phyloP scores from a whole-genome alignment of 2,113 vertebrate genomes.

The Paratilapia polleni region DNA sequence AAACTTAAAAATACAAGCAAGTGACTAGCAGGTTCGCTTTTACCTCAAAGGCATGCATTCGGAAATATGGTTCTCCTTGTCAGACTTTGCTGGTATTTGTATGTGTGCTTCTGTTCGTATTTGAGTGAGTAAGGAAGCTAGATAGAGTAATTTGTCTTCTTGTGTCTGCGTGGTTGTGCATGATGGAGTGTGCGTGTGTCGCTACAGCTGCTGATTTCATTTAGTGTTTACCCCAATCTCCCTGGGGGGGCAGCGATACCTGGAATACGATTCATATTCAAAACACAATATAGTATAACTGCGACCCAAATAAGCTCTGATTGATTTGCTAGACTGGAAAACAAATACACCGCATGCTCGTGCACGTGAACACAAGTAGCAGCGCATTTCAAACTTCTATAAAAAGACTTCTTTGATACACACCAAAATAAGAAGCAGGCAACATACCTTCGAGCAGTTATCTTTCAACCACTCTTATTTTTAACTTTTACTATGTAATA shows the following conservation, averaged over 20 bases:
- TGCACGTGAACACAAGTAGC: neutral
- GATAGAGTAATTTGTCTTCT: slow-evolving; percentile 40
- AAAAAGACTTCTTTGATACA: slow-evolving; percentile 47
- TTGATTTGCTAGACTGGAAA: slow-evolving; percentile 46
- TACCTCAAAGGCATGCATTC: slow-evolving; percentile 57
- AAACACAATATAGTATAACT: slow-evolving; percentile 42
- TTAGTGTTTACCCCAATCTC: slow-evolving; percentile 36
- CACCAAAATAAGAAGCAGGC: slow-evolving; percentile 34
- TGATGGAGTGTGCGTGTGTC: neutral
- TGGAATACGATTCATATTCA: slow-evolving; percentile 55
- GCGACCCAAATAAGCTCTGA: slow-evolving; percentile 31
- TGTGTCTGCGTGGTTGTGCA: slow-evolving; percentile 11
- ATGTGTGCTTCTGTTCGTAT: slow-evolving; percentile 32
- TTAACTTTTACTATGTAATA: slow-evolving; percentile 3
- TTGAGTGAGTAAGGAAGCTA: slow-evolving; percentile 22
- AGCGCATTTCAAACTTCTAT: slow-evolving; percentile 30
- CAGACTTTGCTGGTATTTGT: slow-evolving; percentile 26
- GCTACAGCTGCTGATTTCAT: slow-evolving; percentile 59
- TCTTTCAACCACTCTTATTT: slow-evolving; percentile 37
- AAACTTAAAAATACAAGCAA: slow-evolving; percentile 67
- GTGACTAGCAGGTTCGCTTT: slow-evolving; percentile 35
- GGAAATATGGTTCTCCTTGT: slow-evolving; percentile 48
- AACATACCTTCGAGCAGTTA: slow-evolving; percentile 20
- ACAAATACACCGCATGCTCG: slow-evolving; percentile 20
- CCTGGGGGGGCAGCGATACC: slow-evolving; percentile 29